A percentile compares a stretch with the other conserved stretches of the same genome.
These are phyloP conservation scores for Lasioglossum vierecki DNA, from an alignment of 2,888 invertebrate species.

Conservation along the genomic window DNA sequence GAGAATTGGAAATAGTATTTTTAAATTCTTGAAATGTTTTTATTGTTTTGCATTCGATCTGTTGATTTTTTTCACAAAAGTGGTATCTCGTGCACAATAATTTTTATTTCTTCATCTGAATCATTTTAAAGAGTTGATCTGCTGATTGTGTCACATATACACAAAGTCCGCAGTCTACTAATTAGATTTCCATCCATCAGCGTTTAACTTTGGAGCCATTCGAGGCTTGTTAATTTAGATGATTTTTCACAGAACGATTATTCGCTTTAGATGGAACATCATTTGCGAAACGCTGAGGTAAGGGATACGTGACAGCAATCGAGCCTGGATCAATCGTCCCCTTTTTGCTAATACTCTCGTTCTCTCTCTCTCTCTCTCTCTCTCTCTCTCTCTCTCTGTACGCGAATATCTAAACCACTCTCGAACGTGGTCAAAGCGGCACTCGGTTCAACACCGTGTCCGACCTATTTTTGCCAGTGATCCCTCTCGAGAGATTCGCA, in stretches of 20 bases:
- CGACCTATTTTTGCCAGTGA: constrained; percentile 29
- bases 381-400: neutral
- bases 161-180: neutral
- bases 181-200: neutral
- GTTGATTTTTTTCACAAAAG: too few species aligned
- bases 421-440: neutral
- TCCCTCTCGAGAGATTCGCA: constrained; percentile 29
- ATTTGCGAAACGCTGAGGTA: neutral
- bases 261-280: neutral
- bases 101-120: too few species aligned
- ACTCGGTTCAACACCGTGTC: neutral
- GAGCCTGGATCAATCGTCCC: neutral
- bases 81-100: too few species aligned
- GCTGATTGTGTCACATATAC: too few species aligned
- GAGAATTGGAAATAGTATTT: too few species aligned
- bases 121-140: too few species aligned
- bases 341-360: neutral
- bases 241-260: neutral
- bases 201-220: neutral
- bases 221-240: neutral
- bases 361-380: neutral
- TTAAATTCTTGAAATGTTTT: too few species aligned
- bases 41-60: too few species aligned
- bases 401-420: neutral
- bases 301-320: neutral